Evolutionary conservation across 2,888 invertebrate genomes (phyloP).

Genomic region (Orthosia gracilis): DNA sequence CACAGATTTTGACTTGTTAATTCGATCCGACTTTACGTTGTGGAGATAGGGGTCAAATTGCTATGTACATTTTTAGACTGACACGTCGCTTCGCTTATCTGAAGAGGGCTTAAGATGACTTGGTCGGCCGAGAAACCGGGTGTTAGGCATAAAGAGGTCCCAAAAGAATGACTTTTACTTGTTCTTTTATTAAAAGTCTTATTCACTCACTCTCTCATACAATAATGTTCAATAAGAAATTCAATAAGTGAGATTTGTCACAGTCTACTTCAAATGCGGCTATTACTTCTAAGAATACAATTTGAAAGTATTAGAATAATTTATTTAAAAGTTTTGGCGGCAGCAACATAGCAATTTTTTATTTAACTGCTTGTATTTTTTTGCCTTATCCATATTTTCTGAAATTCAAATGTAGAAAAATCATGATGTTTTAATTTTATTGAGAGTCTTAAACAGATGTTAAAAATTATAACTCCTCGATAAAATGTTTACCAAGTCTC

Average conservation of each 20-base stretch:
- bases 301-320: slow-evolving; percentile 56
- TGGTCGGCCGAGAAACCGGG: not conserved
- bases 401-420: slow-evolving; percentile 16
- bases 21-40: too few species aligned
- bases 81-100: too few species aligned
- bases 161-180: not conserved
- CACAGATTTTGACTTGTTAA: too few species aligned
- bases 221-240: not conserved
- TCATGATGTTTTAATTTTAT: slow-evolving; percentile 5
- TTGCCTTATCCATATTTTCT: slow-evolving; percentile 12
- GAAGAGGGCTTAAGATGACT: too few species aligned
- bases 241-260: not conserved
- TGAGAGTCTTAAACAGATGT: not conserved
- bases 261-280: slow-evolving; percentile 36
- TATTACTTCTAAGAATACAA: slow-evolving; percentile 41
- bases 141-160: not conserved
- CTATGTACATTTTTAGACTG: too few species aligned
- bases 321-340: slow-evolving; percentile 37
- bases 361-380: slow-evolving; percentile 1
- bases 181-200: not conserved
- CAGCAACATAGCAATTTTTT: slow-evolving; percentile 17
- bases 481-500: slow-evolving; percentile 1
- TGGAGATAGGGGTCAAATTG: too few species aligned
- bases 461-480: not conserved
- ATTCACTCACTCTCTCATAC: not conserved